Percentiles rank a stretch among this genome's conserved stretches.
Conservation (phyloP, 2,113 vertebrate genomes). For the Notothenia coriiceps region DNA sequence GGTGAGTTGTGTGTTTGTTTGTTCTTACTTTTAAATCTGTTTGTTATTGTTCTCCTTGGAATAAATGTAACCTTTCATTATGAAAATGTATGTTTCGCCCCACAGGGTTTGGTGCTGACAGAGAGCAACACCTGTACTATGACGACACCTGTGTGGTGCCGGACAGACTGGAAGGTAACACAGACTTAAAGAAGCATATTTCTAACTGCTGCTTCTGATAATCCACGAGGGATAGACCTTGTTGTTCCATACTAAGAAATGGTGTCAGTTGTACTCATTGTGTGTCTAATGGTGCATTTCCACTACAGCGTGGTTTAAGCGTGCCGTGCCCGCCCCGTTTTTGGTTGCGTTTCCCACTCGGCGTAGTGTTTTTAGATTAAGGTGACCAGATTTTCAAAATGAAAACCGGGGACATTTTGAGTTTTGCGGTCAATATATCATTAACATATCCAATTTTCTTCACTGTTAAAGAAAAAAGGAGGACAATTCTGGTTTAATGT, state of each 20-base stretch:
- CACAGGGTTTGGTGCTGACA: slow-evolving; percentile 88
- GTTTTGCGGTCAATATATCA: too few species aligned
- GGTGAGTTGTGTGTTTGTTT: slow-evolving; percentile 76
- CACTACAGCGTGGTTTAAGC: too few species aligned
- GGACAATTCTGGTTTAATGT: too few species aligned
- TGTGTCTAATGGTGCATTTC: not conserved
- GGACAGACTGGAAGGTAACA: slow-evolving; percentile 89
- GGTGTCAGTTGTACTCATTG: not conserved
- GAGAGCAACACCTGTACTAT: slow-evolving; percentile 89
- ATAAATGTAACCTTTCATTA: not conserved
- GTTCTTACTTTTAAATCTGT: not conserved
- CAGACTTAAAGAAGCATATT: too few species aligned
- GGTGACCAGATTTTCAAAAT: too few species aligned
- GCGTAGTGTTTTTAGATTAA: too few species aligned
- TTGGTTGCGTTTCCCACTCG: too few species aligned
- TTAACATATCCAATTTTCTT: too few species aligned
- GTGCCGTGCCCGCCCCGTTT: too few species aligned
- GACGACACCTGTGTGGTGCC: slow-evolving; percentile 95
- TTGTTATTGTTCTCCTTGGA: not conserved
- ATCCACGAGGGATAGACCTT: not conserved
- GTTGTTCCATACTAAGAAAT: not conserved
- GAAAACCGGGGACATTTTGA: too few species aligned
- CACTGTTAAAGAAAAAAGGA: too few species aligned
- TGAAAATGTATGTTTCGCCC: not conserved
- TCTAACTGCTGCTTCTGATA: not conserved